Evolutionary conservation across 2,113 vertebrate species (phyloP).

Genomic region (Stegastes partitus): DNA sequence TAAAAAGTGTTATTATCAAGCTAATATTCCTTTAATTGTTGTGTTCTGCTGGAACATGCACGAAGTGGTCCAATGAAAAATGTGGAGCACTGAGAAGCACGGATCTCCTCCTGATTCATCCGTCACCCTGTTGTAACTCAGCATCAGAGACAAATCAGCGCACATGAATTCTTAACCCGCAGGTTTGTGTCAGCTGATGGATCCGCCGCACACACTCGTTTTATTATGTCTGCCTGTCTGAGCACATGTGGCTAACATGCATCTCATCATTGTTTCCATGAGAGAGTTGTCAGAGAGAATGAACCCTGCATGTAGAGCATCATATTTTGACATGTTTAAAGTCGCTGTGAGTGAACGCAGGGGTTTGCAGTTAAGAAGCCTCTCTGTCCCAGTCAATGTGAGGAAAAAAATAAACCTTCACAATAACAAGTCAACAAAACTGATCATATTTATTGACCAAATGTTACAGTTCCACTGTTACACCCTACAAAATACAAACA

Average conservation of each 20-base stretch:
- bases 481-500: conserved; percentile 70
- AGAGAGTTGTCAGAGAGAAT: conserved; percentile 1
- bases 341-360: neutral
- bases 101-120: neutral
- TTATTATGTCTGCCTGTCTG: neutral
- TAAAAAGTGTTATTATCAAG: neutral
- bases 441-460: conserved; percentile 69
- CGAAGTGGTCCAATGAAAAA: too few species aligned
- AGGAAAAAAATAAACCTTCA: neutral
- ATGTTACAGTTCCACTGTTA: conserved; percentile 65
- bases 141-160: neutral
- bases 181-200: conserved; percentile 11
- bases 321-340: neutral
- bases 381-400: neutral
- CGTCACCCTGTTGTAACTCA: neutral
- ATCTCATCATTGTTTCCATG: conserved; percentile 26
- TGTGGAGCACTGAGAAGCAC: neutral
- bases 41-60: too few species aligned
- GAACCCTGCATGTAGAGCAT: neutral
- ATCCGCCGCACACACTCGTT: conserved; percentile 12
- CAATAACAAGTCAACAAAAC: conserved; percentile 18
- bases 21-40: neutral
- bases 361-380: neutral
- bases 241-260: conserved; percentile 44
- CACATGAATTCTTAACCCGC: neutral